Evolutionary conservation across 2,797 vertebrate genomes (phyloP), one percentile per base, ranked within the genome.

Genomic region (Limnodromus scolopaceus): DNA sequence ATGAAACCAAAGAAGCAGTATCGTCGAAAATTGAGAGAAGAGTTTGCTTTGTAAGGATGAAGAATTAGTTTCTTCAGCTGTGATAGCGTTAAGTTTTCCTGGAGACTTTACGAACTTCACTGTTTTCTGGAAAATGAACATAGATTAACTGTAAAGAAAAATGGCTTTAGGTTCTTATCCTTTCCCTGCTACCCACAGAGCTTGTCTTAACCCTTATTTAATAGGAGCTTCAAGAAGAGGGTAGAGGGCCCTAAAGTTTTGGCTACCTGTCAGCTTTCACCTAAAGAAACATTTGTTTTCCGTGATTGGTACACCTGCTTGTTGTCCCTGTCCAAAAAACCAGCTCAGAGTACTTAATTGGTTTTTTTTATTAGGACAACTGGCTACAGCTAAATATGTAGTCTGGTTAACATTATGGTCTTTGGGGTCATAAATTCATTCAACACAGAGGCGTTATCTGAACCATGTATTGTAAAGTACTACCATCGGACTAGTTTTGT

Each of bases 1-100:
- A 99, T 99, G 99, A 99, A 99, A 98, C 99, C 99, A 99, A 99
- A 99, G 99, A 99, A 99, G 97, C 99, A 99, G 83, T 99, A 99
- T 97, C 98, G 99, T 57, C 98, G 99, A 82, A 99, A 99, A 79
- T 97, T 99, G 97, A 98, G 99, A 94, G 99, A 99, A 98, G 99
- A 99, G 98, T 99, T 99, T 97, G 98, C 99, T 98, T 99, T 99
- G 99, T 99, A 98, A 99, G 99, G 92, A 97, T 94, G 69, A 89
- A 96, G 83, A 85, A 87, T 86, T 90, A 87, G 61, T 87, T 96
- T 95, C 87, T 78, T 83, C 70, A 93, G 80, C 48, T 72, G 30
- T 94, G 66, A 48, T 93, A 94, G 15, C 46, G 27, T 91, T 95
- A 60, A 46, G 30, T 94, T 64, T 77, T 94, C 63, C 30, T 13